Evolutionary conservation across 2,797 vertebrate species (phyloP), one percentile per base, ranked within the genome.

Genomic region (Hydrolagus colliei): DNA sequence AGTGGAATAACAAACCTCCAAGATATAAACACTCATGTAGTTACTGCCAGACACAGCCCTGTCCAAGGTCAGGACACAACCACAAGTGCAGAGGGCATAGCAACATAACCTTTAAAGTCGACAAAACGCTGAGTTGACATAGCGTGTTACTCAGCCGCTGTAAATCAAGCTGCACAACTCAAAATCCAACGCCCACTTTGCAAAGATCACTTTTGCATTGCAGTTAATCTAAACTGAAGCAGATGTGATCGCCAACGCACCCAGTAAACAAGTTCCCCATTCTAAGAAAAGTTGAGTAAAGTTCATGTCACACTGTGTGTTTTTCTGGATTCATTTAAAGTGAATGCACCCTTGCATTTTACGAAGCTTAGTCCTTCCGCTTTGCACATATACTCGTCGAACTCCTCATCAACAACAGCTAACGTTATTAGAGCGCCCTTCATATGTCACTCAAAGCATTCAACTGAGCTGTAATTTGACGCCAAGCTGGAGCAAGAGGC

Each of bases 211-310:
- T 22, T 52, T 32, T 82, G 78, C 61, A 61, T 68, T 22, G 35
- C 62, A 82, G 4, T 82, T 32, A 32, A 67, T 82, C 78, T 82
- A 41, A 84, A 84, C 79, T 84, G 65, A 84, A 84, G 16, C 79
- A 84, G 35, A 71, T 71, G 32, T n/a, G 14, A 65, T 9, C 3
- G 1, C 79, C 67, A 68, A n/a, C 41, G 32, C 14, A n/a, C 16
- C 6, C n/a, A 20, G 18, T 71, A 68, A 84, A 84, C 79, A 84
- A 68, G 41, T 18, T 41, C 20, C 32, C 32, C 2, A 84, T 68
- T 84, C 65, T 41, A 27, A 52, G 79, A 65, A 65, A 82, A 67
- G 13, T 63, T 80, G 10, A 14, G 0, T 5, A 84, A 71, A 80
- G 5, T 35, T 68, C 2, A 7, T 68, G 2, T 9, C 16, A 41